A percentile compares a stretch with the other conserved stretches of the same genome.
phyloP scores from a whole-genome alignment of 2,113 vertebrate species.

The Rhegmatorhina hoffmannsi region DNA sequence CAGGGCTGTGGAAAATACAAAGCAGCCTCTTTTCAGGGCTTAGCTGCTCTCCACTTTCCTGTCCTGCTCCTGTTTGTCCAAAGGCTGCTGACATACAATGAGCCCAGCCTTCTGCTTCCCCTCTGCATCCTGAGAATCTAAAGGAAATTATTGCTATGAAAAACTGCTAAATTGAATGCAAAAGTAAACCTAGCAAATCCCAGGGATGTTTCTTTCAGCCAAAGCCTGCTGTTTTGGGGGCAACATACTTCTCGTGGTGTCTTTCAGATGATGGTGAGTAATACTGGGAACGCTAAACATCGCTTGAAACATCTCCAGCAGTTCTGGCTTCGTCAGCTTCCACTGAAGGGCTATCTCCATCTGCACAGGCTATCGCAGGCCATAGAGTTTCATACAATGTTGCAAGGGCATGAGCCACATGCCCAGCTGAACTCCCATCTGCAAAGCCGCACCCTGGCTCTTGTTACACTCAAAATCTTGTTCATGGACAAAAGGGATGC shows the following conservation, averaged over 20 bases:
- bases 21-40: not conserved
- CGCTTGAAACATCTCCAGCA: not conserved
- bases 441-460: not conserved
- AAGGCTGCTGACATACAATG: not conserved
- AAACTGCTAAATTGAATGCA: not conserved
- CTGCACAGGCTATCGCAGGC: not conserved
- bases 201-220: not conserved
- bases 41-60: not conserved
- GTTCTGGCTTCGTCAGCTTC: not conserved
- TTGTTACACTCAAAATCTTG: not conserved
- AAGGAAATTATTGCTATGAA: not conserved
- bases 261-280: not conserved
- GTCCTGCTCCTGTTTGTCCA: not conserved
- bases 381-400: fast-evolving
- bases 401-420: not conserved
- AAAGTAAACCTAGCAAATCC: not conserved
- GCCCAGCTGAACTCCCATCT: not conserved
- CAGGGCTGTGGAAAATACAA: not conserved
- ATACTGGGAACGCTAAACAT: not conserved
- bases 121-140: not conserved
- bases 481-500: not conserved
- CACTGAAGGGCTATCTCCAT: not conserved
- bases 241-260: not conserved
- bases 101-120: not conserved
- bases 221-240: not conserved